phyloP scores from a whole-genome alignment of 2,888 invertebrate genomes.

The Amiota minor region DNA sequence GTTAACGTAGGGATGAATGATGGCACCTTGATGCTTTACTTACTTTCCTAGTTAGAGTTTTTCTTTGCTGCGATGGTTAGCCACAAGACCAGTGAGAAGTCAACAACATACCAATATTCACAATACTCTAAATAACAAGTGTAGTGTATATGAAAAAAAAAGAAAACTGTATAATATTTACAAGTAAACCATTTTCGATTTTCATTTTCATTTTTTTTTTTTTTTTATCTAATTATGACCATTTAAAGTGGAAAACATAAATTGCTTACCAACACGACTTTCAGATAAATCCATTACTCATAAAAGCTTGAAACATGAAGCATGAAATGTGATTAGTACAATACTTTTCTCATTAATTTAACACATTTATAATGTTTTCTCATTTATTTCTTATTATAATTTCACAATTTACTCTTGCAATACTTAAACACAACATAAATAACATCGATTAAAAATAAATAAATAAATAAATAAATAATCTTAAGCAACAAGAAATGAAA shows the following conservation, averaged over 20 bases:
- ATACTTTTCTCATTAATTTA: neutral
- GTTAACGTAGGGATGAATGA: no score
- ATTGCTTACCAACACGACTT: neutral
- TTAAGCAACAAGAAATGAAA: no score
- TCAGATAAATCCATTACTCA: conserved; percentile 1
- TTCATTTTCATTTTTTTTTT: neutral
- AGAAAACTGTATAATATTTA: no score
- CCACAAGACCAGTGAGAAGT: no score
- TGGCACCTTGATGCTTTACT: no score
- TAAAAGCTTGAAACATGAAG: neutral
- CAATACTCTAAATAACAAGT: no score
- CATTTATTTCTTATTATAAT: no score
- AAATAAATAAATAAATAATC: neutral
- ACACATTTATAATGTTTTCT: no score
- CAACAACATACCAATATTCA: no score
- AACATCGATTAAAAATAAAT: conserved; percentile 13
- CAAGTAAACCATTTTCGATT: neutral
- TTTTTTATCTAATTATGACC: conserved; percentile 11
- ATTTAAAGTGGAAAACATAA: conserved; percentile 8
- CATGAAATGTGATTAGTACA: neutral
- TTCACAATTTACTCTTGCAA: conserved; percentile 9
- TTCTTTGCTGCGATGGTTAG: no score
- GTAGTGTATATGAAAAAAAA: no score
- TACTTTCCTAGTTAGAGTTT: no score
- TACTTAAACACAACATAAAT: conserved; percentile 18